Evolutionary conservation across 2,113 vertebrate species (phyloP).

Genomic region (Sarotherodon lohbergeri): DNA sequence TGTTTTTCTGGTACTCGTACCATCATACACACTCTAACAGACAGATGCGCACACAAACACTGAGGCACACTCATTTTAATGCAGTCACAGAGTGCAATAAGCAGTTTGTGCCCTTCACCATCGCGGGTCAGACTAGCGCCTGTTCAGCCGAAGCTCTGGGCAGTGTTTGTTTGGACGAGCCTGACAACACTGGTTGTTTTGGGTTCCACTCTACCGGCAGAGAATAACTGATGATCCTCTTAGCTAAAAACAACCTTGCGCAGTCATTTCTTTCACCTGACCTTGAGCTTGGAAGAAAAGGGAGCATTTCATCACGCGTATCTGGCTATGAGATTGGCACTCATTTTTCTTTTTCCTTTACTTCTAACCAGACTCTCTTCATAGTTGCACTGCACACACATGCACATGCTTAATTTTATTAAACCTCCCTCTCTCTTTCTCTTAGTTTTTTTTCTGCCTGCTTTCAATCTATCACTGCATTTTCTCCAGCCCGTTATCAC

Average conservation of each 20-base stretch:
- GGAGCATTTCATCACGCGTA: neutral
- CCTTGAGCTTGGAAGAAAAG: slow-evolving; percentile 7
- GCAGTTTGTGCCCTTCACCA: neutral
- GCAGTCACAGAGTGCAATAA: neutral
- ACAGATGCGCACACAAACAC: neutral
- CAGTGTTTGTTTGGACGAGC: slow-evolving; percentile 1
- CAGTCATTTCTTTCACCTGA: neutral
- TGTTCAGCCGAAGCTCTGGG: neutral
- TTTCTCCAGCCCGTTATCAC: slow-evolving; percentile 39
- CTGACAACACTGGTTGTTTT: slow-evolving; percentile 4
- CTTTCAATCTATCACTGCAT: slow-evolving; percentile 10
- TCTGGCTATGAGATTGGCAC: neutral
- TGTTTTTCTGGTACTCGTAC: neutral
- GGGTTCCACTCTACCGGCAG: neutral
- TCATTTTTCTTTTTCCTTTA: neutral
- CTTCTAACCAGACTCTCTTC: neutral
- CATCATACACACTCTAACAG: neutral
- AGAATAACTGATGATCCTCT: neutral
- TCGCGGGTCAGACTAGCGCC: neutral
- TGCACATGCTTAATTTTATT: neutral
- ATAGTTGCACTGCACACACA: neutral
- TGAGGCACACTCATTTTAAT: neutral
- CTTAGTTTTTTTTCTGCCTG: neutral
- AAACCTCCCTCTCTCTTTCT: neutral
- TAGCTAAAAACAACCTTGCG: neutral